These are phyloP conservation scores for Lysiphlebus fabarum DNA, from an alignment of 1,140 invertebrate genomes.

Conservation along the genomic window DNA sequence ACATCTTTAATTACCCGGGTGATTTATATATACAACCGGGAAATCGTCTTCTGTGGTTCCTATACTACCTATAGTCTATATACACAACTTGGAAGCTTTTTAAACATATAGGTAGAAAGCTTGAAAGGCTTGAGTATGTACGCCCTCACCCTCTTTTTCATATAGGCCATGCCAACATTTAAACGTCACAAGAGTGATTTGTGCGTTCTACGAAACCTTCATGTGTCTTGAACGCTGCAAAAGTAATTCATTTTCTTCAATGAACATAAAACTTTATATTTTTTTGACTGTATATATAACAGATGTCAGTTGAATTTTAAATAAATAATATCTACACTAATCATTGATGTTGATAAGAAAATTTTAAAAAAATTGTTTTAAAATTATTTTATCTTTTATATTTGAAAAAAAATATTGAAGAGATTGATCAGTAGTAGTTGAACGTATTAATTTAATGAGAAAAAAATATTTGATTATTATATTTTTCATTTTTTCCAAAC, in stretches of 20 bases:
- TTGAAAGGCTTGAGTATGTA: neutral
- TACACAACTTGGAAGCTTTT: neutral
- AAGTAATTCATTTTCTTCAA: constrained; percentile 18
- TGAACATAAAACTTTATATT: too few relatives aligned
- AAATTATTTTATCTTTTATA: too few relatives aligned
- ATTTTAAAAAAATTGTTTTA: too few relatives aligned
- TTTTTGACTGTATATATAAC: too few relatives aligned
- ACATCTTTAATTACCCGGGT: constrained; percentile 44
- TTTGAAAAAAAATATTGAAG: too few relatives aligned
- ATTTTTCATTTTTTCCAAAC: too few relatives aligned
- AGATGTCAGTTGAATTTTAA: too few relatives aligned
- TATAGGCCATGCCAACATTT: constrained; percentile 13
- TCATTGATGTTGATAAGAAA: too few relatives aligned
- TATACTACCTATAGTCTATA: constrained; percentile 12
- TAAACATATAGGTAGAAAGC: neutral
- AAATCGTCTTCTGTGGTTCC: constrained; percentile 37
- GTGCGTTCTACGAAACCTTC: constrained; percentile 20
- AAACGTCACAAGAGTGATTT: constrained; percentile 24
- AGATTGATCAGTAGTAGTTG: too few relatives aligned
- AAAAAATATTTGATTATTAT: too few relatives aligned
- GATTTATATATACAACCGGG: constrained; percentile 40
- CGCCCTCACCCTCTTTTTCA: neutral
- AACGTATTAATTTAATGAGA: too few relatives aligned
- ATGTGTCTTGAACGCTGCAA: neutral
- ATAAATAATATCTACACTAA: too few relatives aligned